These are phyloP conservation scores for Colostygia pectinataria DNA, from an alignment of 2,888 invertebrate species.

Conservation along the genomic window DNA sequence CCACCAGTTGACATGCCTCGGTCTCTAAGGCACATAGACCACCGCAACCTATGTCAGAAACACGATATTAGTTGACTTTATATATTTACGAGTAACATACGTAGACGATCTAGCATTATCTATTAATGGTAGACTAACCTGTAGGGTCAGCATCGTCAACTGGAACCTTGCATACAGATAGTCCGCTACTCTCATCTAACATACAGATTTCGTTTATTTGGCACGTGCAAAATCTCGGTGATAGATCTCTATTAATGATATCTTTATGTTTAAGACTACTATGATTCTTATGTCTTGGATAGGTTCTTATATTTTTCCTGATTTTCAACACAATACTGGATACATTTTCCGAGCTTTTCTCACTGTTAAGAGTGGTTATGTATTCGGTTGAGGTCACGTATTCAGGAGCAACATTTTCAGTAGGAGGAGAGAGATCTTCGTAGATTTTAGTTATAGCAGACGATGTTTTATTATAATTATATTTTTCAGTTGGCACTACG, in stretches of 20 bases:
- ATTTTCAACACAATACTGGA: slow-evolving; percentile 65
- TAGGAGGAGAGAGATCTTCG: slow-evolving; percentile 45
- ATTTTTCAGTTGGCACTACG: slow-evolving; percentile 70
- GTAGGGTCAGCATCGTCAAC: slow-evolving; percentile 83
- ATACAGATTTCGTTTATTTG: slow-evolving; percentile 84
- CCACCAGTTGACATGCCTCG: slow-evolving; percentile 85
- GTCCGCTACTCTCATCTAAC: slow-evolving; percentile 83
- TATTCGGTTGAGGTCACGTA: slow-evolving; percentile 46
- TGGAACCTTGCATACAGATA: slow-evolving; percentile 80
- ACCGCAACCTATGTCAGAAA: slow-evolving; percentile 78
- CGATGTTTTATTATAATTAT: slow-evolving; percentile 58
- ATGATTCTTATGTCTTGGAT: slow-evolving; percentile 58
- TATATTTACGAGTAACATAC: too few species aligned
- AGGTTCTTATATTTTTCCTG: slow-evolving; percentile 72
- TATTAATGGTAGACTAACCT: slow-evolving; percentile 56
- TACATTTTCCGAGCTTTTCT: slow-evolving; percentile 48
- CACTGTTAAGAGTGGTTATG: slow-evolving; percentile 41
- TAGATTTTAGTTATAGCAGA: slow-evolving; percentile 55
- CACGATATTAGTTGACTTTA: not conserved
- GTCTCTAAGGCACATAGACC: slow-evolving; percentile 85
- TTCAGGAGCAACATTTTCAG: slow-evolving; percentile 39
- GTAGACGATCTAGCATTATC: too few species aligned
- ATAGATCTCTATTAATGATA: slow-evolving; percentile 65
- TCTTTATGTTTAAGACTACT: slow-evolving; percentile 58
- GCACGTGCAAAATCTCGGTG: slow-evolving; percentile 78